Evolutionary conservation across 2,113 vertebrate genomes (phyloP).

Genomic region (Syrrhaptes paradoxus): DNA sequence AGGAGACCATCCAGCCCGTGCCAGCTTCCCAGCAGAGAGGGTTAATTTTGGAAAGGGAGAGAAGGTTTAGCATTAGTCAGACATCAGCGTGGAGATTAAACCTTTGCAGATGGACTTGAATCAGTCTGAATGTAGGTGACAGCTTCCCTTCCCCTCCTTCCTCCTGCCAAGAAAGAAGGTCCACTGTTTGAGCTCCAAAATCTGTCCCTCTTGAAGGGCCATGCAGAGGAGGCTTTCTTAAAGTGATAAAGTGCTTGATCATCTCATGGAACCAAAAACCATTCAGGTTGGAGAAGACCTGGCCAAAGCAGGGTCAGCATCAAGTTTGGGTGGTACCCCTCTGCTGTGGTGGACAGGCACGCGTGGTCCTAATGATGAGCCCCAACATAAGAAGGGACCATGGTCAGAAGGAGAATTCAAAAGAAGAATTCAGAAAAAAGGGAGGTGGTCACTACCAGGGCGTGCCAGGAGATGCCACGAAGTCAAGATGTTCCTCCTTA

Average conservation of each 20-base stretch:
- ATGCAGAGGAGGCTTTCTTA: not conserved
- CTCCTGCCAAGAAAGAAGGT: not conserved
- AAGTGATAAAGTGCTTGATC: not conserved
- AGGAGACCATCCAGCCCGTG: not conserved
- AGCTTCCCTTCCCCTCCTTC: not conserved
- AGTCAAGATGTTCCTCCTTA: not conserved
- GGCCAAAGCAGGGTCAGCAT: not conserved
- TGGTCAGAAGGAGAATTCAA: not conserved
- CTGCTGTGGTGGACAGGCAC: not conserved
- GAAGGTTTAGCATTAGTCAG: not conserved
- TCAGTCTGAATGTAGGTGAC: not conserved
- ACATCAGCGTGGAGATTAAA: not conserved
- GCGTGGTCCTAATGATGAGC: not conserved
- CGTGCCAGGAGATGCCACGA: not conserved
- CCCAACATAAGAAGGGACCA: accelerated
- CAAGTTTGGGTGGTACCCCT: not conserved
- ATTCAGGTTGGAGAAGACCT: not conserved
- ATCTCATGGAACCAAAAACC: not conserved
- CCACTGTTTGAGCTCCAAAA: not conserved
- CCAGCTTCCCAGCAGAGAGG: accelerated
- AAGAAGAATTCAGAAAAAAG: not conserved
- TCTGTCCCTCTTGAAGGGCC: not conserved
- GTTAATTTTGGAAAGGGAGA: not conserved
- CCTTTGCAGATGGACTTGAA: not conserved
- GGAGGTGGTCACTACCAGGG: not conserved